Conservation (phyloP, 2,797 vertebrate species). For the Valencia hispanica region DNA sequence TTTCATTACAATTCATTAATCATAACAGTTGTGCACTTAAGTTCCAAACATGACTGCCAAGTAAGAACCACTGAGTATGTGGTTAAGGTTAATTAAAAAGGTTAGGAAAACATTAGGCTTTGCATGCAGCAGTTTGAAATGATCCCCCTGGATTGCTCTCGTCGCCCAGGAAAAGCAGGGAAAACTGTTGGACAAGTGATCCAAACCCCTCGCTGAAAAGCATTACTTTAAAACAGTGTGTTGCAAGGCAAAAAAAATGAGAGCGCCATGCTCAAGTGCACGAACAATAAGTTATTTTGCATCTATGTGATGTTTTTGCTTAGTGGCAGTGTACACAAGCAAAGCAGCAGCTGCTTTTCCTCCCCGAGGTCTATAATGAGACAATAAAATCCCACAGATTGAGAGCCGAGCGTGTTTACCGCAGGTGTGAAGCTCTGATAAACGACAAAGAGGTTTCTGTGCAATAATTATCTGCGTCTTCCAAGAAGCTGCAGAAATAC, state of each 20-base stretch:
- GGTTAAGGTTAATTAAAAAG: neutral
- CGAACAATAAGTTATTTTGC: slow-evolving; percentile 1
- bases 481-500: slow-evolving; percentile 36
- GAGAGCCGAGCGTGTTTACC: slow-evolving; percentile 49
- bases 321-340: neutral
- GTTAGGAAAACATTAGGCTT: neutral
- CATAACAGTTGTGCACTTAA: neutral
- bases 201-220: neutral
- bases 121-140: neutral
- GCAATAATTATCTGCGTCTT: slow-evolving; percentile 53
- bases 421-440: slow-evolving; percentile 63
- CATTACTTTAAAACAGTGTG: neutral
- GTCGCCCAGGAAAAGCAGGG: neutral
- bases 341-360: slow-evolving; percentile 15
- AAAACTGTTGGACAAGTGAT: neutral
- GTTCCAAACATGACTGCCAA: neutral
- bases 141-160: neutral
- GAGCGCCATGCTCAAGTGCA: neutral
- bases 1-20: neutral
- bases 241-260: neutral
- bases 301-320: neutral
- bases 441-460: slow-evolving; percentile 45
- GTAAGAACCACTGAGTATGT: neutral
- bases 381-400: slow-evolving; percentile 36
- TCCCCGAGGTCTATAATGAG: slow-evolving; percentile 34